Conservation (phyloP, 2,113 vertebrate genomes). For the Xyrauchen texanus region DNA sequence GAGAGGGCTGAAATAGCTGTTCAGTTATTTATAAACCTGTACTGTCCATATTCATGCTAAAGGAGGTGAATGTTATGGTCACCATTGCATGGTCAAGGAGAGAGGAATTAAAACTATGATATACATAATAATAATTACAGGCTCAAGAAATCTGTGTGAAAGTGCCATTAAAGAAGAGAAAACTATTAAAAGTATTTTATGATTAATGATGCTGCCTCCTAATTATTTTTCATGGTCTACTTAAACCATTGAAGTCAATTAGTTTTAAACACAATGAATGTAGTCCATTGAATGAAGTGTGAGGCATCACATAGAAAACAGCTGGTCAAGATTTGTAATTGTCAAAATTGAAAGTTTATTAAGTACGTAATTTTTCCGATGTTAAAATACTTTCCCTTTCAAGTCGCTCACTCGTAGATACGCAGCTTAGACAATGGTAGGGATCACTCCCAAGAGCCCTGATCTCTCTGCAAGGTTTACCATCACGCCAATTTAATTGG, state of each 20-base stretch:
- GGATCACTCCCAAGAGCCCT: too few species aligned
- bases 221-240: constrained; percentile 2
- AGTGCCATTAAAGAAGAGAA: background rate
- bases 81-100: background rate
- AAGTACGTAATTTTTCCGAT: too few species aligned
- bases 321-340: background rate
- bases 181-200: background rate
- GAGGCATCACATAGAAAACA: background rate
- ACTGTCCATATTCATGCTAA: background rate
- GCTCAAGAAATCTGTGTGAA: background rate
- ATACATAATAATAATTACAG: background rate
- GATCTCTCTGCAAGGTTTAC: too few species aligned
- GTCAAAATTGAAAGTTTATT: too few species aligned
- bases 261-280: constrained; percentile 3
- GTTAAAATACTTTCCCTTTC: too few species aligned
- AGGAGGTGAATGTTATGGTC: background rate
- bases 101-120: background rate
- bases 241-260: constrained; percentile 4
- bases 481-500: too few species aligned
- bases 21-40: constrained; percentile 9
- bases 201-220: background rate
- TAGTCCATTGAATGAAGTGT: constrained; percentile 1
- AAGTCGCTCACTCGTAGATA: too few species aligned
- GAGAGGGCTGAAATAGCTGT: background rate
- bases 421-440: too few species aligned